Conservation (phyloP, 2,797 vertebrate species). For the Eulemur albifrons region DNA sequence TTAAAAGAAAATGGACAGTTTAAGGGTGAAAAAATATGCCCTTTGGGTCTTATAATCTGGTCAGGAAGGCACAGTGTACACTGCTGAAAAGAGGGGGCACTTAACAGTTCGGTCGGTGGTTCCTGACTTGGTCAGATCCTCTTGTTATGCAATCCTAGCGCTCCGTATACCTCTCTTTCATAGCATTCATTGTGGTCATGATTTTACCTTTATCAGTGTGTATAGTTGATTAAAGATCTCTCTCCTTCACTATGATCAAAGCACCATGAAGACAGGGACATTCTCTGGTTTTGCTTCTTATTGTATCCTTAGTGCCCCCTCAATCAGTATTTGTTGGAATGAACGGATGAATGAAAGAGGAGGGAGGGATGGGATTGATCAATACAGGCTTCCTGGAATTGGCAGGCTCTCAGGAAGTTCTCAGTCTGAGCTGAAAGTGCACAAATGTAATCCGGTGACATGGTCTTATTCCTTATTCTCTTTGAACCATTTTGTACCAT, state of each 20-base stretch:
- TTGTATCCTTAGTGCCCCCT: neutral
- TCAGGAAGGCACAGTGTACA: neutral
- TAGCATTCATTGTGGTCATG: neutral
- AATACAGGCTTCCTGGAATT: neutral
- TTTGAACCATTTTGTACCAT: neutral
- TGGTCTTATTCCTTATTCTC: neutral
- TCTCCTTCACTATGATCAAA: neutral
- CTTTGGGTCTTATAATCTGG: neutral
- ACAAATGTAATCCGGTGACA: neutral
- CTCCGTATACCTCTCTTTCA: neutral
- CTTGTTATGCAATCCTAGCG: neutral
- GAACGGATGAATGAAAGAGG: neutral
- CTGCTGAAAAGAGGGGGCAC: neutral
- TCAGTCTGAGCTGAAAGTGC: neutral
- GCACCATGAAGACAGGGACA: neutral
- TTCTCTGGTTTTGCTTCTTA: neutral
- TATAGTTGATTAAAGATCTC: neutral
- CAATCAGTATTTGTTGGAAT: neutral
- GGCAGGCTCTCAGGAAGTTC: neutral
- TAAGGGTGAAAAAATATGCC: neutral
- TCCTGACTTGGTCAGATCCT: no score
- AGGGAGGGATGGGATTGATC: neutral
- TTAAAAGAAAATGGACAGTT: slow-evolving; percentile 4
- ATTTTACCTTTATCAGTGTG: neutral
- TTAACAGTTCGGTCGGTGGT: neutral